These are phyloP conservation scores for Ditylenchus dipsaci DNA, from an alignment of 1,140 invertebrate genomes.

Conservation along the genomic window DNA sequence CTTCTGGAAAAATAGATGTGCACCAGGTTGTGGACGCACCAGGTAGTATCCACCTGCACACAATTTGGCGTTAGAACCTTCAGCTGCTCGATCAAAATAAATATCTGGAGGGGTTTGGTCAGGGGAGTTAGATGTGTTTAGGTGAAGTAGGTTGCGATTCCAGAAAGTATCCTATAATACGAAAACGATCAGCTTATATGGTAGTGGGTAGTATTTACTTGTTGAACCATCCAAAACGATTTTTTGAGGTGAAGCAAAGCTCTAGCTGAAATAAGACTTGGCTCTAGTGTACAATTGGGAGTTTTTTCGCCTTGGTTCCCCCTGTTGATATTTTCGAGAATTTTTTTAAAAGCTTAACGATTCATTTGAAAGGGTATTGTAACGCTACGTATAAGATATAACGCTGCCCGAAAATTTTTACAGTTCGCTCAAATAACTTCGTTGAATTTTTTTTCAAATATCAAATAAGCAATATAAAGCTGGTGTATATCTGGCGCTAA, in stretches of 20 bases:
- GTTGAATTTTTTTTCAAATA: no score
- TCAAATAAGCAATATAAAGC: no score
- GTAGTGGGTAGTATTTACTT: slow-evolving; percentile 19
- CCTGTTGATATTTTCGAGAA: no score
- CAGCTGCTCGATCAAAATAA: slow-evolving; percentile 39
- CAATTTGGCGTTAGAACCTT: slow-evolving; percentile 16
- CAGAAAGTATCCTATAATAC: slow-evolving; percentile 44
- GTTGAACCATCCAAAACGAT: slow-evolving; percentile 57
- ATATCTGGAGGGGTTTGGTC: slow-evolving; percentile 24
- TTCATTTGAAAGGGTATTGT: no score
- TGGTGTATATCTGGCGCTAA: no score
- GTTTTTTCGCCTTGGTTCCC: no score
- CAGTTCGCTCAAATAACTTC: no score
- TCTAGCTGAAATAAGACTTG: slow-evolving; percentile 28
- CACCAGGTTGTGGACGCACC: slow-evolving; percentile 16
- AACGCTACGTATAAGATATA: no score
- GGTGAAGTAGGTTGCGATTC: slow-evolving; percentile 41
- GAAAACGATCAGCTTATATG: no score
- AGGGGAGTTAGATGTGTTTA: slow-evolving; percentile 21
- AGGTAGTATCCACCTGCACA: slow-evolving; percentile 45
- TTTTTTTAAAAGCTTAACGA: no score
- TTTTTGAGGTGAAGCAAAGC: slow-evolving; percentile 38
- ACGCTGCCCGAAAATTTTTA: no score
- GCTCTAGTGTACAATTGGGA: no score
- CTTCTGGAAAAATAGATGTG: slow-evolving; percentile 21